Conservation (phyloP, 2,888 invertebrate genomes). For the Eilema caniola region DNA sequence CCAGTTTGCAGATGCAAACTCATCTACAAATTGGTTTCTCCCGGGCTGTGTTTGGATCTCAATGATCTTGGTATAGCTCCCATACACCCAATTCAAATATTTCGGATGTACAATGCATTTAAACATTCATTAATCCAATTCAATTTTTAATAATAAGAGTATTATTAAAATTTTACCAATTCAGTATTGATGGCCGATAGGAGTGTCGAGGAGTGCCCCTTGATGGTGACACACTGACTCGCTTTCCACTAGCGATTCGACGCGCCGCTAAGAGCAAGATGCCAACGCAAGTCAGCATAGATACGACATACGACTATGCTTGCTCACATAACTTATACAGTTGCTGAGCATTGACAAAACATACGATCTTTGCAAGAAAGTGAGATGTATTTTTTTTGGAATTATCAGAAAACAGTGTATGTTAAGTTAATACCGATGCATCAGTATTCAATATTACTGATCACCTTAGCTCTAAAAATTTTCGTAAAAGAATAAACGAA, state of each 20-base stretch:
- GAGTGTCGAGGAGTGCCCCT: slow-evolving; percentile 46
- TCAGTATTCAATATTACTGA: neutral
- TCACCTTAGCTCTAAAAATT: neutral
- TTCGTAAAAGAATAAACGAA: neutral
- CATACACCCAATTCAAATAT: neutral
- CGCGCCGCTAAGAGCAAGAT: slow-evolving; percentile 36
- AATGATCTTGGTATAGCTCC: no score
- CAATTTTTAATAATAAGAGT: slow-evolving; percentile 42
- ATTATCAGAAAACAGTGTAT: no score
- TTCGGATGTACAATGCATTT: neutral
- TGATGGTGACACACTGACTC: slow-evolving; percentile 84
- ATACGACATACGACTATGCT: neutral
- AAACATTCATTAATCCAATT: neutral
- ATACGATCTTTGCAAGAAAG: no score
- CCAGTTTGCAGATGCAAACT: no score
- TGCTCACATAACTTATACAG: slow-evolving; percentile 26
- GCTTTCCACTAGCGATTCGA: slow-evolving; percentile 74
- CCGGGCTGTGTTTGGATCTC: no score
- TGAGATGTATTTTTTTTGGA: no score
- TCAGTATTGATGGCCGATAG: slow-evolving; percentile 57
- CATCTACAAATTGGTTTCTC: no score
- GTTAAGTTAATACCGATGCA: neutral
- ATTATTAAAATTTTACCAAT: slow-evolving; percentile 63
- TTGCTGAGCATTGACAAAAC: no score
- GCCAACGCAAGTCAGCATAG: slow-evolving; percentile 34